Base-by-base conservation (phyloP, 2,888 invertebrate species). In the Mylabris sibirica region DNA sequence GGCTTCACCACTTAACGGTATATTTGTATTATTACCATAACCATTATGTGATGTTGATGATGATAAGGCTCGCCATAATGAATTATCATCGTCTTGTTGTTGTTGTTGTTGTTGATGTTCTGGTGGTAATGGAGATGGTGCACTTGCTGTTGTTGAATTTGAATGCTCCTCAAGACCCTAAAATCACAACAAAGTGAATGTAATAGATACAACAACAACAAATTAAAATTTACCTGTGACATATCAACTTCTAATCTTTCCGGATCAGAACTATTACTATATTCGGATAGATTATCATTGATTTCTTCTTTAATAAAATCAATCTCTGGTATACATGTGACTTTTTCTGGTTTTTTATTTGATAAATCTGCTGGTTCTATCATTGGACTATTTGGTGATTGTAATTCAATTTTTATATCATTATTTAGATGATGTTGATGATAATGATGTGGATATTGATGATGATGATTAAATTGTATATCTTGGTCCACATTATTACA, bases 161-260 rank as follows among this genome's bases (percentile, higher is more conserved):
- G 83, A 84, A 63, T 83, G 81, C 35, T 85, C 84, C 70, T 85
- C 85, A n/a, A 75, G 75, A 38, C 81, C 82, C 82, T 84, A 65
- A 14, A 74, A 68, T 17, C 9, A 11, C 5, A 22, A 14, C 14
- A 41, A 30, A 44, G 38, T n/a, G 35, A n/a, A 66, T 65, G 4
- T 17, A 41, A 41, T 14, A 6, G 64, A 65, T 64, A 22, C n/a
- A n/a, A n/a, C n/a, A n/a, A n/a, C n/a, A n/a, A n/a, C n/a, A 57
- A 38, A 35, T n/a, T 11, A 11, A 63, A 26, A 74, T 70, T 73
- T 79, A 84, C 86, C 79, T 86, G 86, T 41, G 86, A 86, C 82
- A 90, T 90, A 82, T 92, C 92, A 84, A 92, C 92, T 79, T 92
- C 92, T 77, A 93, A 84, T 77, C 92, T 86, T 76, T 91, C 92